phyloP scores from a whole-genome alignment of 2,888 invertebrate species.

The Sphinx pinastri region DNA sequence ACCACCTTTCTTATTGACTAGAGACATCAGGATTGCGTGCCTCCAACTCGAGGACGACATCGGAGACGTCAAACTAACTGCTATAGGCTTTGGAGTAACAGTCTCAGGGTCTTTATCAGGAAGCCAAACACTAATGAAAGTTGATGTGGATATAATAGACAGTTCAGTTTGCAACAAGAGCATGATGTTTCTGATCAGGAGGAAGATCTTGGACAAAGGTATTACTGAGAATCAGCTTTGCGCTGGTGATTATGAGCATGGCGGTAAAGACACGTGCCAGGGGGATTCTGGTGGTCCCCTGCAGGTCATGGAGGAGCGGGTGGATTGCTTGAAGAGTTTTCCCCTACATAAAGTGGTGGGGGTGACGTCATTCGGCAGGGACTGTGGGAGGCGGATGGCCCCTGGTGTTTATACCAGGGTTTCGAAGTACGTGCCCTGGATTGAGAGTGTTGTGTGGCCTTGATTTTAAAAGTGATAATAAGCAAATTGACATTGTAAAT shows the following conservation, averaged over 20 bases:
- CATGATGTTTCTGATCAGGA: conserved; percentile 67
- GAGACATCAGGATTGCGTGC: conserved; percentile 86
- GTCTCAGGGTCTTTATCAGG: conserved; percentile 65
- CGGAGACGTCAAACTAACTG: conserved; percentile 69
- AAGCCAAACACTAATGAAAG: conserved; percentile 77
- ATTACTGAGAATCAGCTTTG: conserved; percentile 70
- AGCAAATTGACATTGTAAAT: not conserved
- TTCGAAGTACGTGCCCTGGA: conserved; percentile 76
- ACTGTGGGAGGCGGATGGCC: conserved; percentile 78
- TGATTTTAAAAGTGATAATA: not conserved
- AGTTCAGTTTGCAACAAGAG: conserved; percentile 64
- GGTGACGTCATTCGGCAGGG: conserved; percentile 81
- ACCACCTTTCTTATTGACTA: conserved; percentile 71
- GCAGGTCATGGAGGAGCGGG: conserved; percentile 66
- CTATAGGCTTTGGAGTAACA: conserved; percentile 86
- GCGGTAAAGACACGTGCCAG: conserved; percentile 78
- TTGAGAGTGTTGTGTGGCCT: conserved; percentile 79
- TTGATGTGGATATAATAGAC: conserved; percentile 69
- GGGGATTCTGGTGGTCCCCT: conserved; percentile 80
- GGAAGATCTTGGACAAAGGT: conserved; percentile 61
- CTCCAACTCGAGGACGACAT: conserved; percentile 65
- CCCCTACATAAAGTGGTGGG: conserved; percentile 76
- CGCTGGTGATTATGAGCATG: conserved; percentile 75
- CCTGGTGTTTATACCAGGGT: conserved; percentile 82
- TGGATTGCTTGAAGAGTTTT: conserved; percentile 67